Conservation (phyloP, 2,888 invertebrate species). For the Hecatera dysodea region DNA sequence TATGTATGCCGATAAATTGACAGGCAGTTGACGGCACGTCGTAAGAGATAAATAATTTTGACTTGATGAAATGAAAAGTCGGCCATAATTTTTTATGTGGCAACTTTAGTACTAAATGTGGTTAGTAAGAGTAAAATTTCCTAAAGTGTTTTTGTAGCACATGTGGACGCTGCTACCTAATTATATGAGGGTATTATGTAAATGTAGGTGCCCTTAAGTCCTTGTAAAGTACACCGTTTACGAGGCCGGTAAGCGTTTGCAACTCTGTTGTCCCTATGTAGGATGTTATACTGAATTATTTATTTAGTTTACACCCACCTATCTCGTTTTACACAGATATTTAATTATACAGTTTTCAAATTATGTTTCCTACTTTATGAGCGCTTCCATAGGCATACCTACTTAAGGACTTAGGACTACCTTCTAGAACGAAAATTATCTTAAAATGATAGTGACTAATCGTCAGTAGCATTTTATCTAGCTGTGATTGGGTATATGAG, state of each 20-base stretch:
- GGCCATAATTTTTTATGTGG: conserved; percentile 22
- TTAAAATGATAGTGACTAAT: too few relatives aligned
- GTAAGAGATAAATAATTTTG: conserved; percentile 50
- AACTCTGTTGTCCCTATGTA: conserved; percentile 57
- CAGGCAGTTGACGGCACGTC: conserved; percentile 31
- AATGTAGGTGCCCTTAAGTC: conserved; percentile 57
- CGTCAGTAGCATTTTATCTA: too few relatives aligned
- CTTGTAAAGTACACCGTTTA: conserved; percentile 61
- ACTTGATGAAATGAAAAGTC: conserved; percentile 31
- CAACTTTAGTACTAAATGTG: conserved; percentile 40
- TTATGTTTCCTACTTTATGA: conserved; percentile 24
- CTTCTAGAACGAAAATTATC: too few relatives aligned
- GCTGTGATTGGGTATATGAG: too few relatives aligned
- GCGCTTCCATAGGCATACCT: not conserved
- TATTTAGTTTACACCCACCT: conserved; percentile 39
- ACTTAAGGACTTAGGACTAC: not conserved
- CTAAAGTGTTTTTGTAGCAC: conserved; percentile 32
- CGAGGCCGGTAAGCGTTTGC: conserved; percentile 52
- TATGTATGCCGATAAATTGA: conserved; percentile 49
- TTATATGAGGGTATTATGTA: conserved; percentile 58
- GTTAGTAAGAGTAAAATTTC: conserved; percentile 20
- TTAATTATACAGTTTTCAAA: conserved; percentile 33
- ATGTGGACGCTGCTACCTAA: conserved; percentile 45
- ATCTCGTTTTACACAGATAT: conserved; percentile 19
- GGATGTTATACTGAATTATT: conserved; percentile 52